Conservation (phyloP, 2,113 vertebrate genomes). For the Clarias gariepinus region DNA sequence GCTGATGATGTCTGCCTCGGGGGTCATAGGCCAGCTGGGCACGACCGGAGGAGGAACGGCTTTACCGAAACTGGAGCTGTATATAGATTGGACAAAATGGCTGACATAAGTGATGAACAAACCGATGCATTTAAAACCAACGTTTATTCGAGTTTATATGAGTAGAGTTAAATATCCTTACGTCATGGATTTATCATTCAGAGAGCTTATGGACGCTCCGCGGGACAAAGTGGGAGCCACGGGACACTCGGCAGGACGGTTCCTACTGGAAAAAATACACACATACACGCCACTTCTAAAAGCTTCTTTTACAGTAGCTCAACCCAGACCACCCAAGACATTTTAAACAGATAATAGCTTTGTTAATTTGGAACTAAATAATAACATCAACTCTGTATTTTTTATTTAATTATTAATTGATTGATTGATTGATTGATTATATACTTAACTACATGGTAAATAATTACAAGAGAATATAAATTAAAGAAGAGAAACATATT, state of each 20-base stretch:
- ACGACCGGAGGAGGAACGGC: constrained; percentile 65
- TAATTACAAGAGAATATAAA: too few species aligned
- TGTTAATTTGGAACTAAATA: neutral
- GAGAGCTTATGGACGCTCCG: constrained; percentile 47
- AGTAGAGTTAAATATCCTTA: constrained; percentile 20
- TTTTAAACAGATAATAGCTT: neutral
- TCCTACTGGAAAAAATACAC: constrained; percentile 54
- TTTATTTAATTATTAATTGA: neutral
- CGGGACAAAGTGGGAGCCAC: constrained; percentile 61
- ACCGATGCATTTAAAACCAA: neutral
- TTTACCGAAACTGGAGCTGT: constrained; percentile 71
- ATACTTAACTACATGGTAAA: too few species aligned
- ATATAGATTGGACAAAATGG: neutral
- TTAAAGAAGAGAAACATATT: too few species aligned
- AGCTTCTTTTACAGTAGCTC: neutral
- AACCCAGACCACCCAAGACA: neutral
- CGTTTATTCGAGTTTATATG: neutral
- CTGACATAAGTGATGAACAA: neutral
- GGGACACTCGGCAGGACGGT: constrained; percentile 64
- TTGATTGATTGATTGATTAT: neutral
- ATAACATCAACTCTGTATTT: neutral
- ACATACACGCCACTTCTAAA: neutral
- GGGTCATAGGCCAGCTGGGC: constrained; percentile 51
- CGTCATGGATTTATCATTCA: constrained; percentile 52
- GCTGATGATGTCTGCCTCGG: constrained; percentile 62